These are phyloP conservation scores for Ennomos erosarius DNA, from an alignment of 2,888 invertebrate genomes.

Conservation along the genomic window DNA sequence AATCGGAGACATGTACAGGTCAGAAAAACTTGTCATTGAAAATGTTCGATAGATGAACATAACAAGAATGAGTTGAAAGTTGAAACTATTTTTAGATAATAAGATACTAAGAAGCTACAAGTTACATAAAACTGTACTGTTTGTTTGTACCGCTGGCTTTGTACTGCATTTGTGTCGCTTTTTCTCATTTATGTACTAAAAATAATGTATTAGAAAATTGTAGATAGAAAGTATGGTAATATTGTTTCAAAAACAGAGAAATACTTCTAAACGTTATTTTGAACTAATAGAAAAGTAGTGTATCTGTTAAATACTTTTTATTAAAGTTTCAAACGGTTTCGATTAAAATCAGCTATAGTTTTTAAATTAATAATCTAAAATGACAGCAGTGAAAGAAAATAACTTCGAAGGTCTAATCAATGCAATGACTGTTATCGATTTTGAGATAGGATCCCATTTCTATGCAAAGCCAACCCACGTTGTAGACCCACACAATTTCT, in stretches of 20 bases:
- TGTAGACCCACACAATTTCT: constrained; percentile 19
- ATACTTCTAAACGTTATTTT: no score
- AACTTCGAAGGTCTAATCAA: constrained; percentile 2
- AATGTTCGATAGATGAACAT: constrained; percentile 51
- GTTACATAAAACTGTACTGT: not conserved
- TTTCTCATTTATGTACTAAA: not conserved
- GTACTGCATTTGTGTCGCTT: no score
- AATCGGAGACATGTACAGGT: constrained; percentile 88
- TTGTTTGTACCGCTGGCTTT: no score
- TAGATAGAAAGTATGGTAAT: no score
- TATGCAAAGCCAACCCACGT: constrained; percentile 17
- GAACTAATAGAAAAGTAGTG: no score
- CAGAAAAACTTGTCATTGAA: constrained; percentile 91
- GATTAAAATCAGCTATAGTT: not conserved
- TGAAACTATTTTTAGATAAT: no score
- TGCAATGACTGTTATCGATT: not conserved
- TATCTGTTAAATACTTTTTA: no score
- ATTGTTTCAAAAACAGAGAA: no score
- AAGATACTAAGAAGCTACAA: not conserved
- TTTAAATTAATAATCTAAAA: constrained; percentile 1
- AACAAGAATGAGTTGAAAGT: no score
- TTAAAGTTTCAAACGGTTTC: constrained; percentile 4
- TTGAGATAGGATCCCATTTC: constrained; percentile 2
- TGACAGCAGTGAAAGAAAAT: constrained; percentile 1
- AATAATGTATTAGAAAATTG: not conserved